Conservation (phyloP, 2,797 vertebrate species). For the Eleutherodactylus coqui region DNA sequence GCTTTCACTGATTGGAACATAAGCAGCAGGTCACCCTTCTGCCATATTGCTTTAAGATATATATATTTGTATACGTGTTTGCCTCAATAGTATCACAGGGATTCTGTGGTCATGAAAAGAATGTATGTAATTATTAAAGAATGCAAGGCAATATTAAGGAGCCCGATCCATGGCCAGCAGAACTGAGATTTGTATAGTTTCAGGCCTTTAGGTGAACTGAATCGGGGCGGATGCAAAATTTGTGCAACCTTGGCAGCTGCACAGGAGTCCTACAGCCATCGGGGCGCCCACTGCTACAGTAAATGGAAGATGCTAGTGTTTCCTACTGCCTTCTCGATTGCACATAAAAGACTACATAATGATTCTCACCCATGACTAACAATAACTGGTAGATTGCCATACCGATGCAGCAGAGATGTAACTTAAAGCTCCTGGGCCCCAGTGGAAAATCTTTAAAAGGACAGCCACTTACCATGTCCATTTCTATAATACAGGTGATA, state of each 20-base stretch:
- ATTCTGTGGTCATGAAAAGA: constrained; percentile 22
- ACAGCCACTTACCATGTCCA: not conserved
- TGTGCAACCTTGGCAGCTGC: not conserved
- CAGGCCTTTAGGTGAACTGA: not conserved
- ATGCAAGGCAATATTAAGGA: not conserved
- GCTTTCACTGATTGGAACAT: constrained; percentile 44
- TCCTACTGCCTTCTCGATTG: not conserved
- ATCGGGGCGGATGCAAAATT: too few relatives aligned
- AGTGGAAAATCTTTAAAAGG: too few relatives aligned
- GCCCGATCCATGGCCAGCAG: not conserved
- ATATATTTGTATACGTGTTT: constrained; percentile 39
- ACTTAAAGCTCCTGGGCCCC: too few relatives aligned
- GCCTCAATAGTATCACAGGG: constrained; percentile 3
- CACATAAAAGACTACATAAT: not conserved
- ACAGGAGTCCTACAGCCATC: not conserved
- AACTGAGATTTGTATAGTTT: not conserved
- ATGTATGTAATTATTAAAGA: constrained; percentile 9
- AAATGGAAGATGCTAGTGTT: too few relatives aligned
- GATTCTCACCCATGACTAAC: too few relatives aligned
- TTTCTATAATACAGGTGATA: not conserved
- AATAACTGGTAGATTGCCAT: too few relatives aligned
- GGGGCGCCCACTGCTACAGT: not conserved
- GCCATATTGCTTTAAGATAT: constrained; percentile 47
- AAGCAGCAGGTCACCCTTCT: constrained; percentile 22
- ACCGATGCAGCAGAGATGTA: too few relatives aligned